Conservation (phyloP, 2,797 vertebrate genomes). For the Myoxocephalus aenaeus region DNA sequence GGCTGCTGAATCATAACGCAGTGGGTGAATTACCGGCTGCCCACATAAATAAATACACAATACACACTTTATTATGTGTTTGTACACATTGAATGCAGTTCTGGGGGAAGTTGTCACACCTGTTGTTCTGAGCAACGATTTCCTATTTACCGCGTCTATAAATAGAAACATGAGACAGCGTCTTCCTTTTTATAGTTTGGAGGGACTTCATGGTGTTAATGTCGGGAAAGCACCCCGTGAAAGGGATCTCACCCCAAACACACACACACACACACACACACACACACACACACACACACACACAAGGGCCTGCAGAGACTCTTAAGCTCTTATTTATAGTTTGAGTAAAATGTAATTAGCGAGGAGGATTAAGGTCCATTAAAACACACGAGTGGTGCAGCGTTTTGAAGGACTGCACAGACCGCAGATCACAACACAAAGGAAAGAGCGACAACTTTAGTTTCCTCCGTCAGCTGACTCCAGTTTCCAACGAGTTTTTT, state of each 20-base stretch:
- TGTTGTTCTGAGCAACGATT: conserved; percentile 59
- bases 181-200: conserved; percentile 14
- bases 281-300: no score
- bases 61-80: not conserved
- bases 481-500: no score
- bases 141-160: conserved; percentile 39
- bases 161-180: conserved; percentile 38
- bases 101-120: conserved; percentile 35
- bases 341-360: conserved; percentile 18
- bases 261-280: no score
- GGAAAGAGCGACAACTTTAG: no score
- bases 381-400: not conserved
- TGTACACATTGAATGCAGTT: not conserved
- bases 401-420: not conserved
- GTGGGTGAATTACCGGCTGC: not conserved
- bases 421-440: no score
- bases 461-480: no score
- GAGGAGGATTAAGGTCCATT: conserved; percentile 6
- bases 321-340: conserved; percentile 15
- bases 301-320: not conserved
- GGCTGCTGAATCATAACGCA: not conserved
- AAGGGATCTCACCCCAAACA: not conserved
- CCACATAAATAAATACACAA: not conserved
- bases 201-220: conserved; percentile 24
- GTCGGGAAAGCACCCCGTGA: conserved; percentile 28